These are phyloP conservation scores for Grallaria varia DNA, from an alignment of 2,113 vertebrate species.

Conservation along the genomic window DNA sequence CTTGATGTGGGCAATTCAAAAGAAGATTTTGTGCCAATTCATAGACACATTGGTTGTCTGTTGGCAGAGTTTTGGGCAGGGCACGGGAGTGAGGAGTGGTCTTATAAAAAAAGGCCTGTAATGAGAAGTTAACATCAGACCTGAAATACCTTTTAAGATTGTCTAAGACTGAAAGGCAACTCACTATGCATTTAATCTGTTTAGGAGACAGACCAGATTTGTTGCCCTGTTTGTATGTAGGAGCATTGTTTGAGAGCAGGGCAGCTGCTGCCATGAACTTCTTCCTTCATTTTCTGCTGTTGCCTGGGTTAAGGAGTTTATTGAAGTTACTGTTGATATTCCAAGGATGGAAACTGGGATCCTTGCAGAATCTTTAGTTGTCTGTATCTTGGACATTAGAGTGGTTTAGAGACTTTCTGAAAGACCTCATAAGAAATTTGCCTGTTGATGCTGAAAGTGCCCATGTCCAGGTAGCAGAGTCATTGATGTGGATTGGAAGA, in stretches of 20 bases:
- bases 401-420: neutral
- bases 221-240: neutral
- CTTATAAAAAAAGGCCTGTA: neutral
- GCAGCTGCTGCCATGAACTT: neutral
- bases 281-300: neutral
- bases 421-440: neutral
- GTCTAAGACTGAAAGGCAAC: neutral
- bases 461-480: neutral
- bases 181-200: neutral
- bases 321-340: neutral
- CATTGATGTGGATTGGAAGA: neutral
- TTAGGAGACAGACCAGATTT: neutral
- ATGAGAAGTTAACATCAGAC: neutral
- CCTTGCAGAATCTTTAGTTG: neutral
- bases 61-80: neutral
- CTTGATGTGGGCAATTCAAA: neutral
- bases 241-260: neutral
- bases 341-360: neutral
- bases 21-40: neutral
- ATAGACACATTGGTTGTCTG: neutral
- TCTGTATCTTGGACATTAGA: neutral
- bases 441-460: neutral
- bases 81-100: accelerated
- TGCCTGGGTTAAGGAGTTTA: neutral
- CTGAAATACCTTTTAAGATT: neutral